Evolutionary conservation across 2,113 vertebrate species (phyloP).

Genomic region (Rhineura floridana): DNA sequence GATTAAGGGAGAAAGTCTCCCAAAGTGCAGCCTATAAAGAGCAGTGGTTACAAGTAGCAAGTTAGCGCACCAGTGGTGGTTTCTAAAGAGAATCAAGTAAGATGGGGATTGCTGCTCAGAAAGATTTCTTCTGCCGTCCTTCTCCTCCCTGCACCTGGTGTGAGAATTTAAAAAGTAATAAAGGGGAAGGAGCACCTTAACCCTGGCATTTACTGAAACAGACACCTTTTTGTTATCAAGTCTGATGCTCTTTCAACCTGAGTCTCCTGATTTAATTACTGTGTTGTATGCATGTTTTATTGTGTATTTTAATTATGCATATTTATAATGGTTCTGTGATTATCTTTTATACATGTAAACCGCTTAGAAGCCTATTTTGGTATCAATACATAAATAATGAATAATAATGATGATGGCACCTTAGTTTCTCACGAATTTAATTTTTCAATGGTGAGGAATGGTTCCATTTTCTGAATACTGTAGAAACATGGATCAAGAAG

Average conservation of each 20-base stretch:
- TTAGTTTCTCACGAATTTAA: too few relatives aligned
- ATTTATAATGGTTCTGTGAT: too few relatives aligned
- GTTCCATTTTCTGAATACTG: too few relatives aligned
- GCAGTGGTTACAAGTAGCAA: background rate
- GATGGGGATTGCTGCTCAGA: conserved; percentile 1
- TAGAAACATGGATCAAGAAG: too few relatives aligned
- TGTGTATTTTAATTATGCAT: too few relatives aligned
- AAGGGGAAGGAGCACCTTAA: background rate
- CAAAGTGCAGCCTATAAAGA: background rate
- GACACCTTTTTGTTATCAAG: background rate
- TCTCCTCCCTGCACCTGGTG: background rate
- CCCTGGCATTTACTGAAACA: background rate
- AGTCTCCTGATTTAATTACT: too few relatives aligned
- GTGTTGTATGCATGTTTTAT: too few relatives aligned
- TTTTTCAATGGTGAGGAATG: too few relatives aligned
- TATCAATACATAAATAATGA: too few relatives aligned
- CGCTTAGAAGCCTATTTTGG: too few relatives aligned
- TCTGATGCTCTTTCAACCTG: background rate
- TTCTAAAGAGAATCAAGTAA: background rate
- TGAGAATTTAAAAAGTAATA: rapidly evolving
- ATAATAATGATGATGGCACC: too few relatives aligned
- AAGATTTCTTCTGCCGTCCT: background rate
- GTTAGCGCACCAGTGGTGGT: background rate
- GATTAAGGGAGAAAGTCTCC: background rate
- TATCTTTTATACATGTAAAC: too few relatives aligned